Percentiles rank a stretch among this genome's conserved stretches.
Conservation (phyloP, 1,140 invertebrate species). For the Dendrolimus punctatus region DNA sequence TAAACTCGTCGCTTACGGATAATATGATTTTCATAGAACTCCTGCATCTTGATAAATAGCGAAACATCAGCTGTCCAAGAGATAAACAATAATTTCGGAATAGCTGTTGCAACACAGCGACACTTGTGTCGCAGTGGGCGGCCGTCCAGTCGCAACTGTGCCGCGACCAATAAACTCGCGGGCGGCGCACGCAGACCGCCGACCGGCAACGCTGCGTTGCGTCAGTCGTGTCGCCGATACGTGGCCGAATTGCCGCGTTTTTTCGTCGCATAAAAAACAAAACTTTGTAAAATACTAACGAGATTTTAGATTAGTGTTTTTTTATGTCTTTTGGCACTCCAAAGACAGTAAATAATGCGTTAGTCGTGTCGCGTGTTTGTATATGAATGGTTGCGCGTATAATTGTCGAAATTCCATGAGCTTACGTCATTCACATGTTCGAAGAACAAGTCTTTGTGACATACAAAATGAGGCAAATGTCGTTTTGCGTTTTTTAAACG, state of each 20-base stretch:
- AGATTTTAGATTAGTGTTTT: too few species aligned
- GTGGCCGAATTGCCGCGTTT: conserved; percentile 15
- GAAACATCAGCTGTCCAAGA: not conserved
- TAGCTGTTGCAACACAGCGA: conserved; percentile 14
- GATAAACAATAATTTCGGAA: not conserved
- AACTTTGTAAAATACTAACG: not conserved
- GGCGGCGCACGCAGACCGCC: conserved; percentile 17
- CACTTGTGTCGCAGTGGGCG: conserved; percentile 32
- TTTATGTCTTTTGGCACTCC: too few species aligned
- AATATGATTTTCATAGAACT: too few species aligned
- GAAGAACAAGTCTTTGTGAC: too few species aligned
- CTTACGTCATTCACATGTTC: too few species aligned
- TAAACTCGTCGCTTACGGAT: too few species aligned
- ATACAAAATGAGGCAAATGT: too few species aligned
- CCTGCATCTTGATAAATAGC: not conserved
- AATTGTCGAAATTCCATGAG: too few species aligned
- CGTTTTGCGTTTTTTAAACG: too few species aligned
- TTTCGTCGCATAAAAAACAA: conserved; percentile 9
- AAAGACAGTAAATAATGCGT: conserved; percentile 7
- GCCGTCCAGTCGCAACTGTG: conserved; percentile 21
- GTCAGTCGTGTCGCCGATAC: conserved; percentile 25
- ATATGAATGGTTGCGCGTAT: too few species aligned
- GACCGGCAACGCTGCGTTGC: conserved; percentile 23
- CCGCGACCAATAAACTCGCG: conserved; percentile 14
- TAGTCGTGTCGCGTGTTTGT: conserved; percentile 17